A percentile compares a stretch with the other conserved stretches of the same genome.
Conservation (phyloP, 2,888 invertebrate genomes). For the Myopa testacea region DNA sequence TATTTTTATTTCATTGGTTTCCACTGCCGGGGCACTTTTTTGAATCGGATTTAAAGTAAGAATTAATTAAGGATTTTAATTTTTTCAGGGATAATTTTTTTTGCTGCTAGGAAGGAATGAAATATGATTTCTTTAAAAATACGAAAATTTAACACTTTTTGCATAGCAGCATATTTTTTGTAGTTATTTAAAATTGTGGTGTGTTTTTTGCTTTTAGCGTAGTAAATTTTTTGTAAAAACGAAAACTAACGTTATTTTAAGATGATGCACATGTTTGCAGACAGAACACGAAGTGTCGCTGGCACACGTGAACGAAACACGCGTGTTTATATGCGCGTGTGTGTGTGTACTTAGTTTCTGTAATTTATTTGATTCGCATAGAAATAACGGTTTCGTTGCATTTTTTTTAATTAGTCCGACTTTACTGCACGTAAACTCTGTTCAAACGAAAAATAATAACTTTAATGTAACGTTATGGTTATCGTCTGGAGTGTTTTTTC, state of each 20-base stretch:
- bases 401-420: constrained; percentile 1
- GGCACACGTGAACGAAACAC: background rate
- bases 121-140: background rate
- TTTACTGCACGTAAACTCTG: no score
- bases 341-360: constrained; percentile 7
- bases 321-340: background rate
- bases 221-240: constrained; percentile 6
- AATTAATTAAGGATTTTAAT: background rate
- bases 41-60: background rate
- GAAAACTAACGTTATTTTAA: constrained; percentile 44
- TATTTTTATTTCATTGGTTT: no score
- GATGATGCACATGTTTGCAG: constrained; percentile 46
- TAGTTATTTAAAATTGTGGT: background rate
- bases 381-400: constrained; percentile 34
- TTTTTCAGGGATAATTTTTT: background rate
- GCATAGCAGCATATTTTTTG: constrained; percentile 17
- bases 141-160: constrained; percentile 29
- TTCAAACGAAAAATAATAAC: no score
- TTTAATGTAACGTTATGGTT: no score
- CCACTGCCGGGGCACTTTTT: background rate
- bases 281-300: background rate
- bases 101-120: background rate
- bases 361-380: background rate
- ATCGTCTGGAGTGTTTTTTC: constrained; percentile 35
- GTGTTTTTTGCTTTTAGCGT: background rate